Evolutionary conservation across 2,888 invertebrate species (phyloP).

Genomic region (Stenoptilia bipunctidactyla): DNA sequence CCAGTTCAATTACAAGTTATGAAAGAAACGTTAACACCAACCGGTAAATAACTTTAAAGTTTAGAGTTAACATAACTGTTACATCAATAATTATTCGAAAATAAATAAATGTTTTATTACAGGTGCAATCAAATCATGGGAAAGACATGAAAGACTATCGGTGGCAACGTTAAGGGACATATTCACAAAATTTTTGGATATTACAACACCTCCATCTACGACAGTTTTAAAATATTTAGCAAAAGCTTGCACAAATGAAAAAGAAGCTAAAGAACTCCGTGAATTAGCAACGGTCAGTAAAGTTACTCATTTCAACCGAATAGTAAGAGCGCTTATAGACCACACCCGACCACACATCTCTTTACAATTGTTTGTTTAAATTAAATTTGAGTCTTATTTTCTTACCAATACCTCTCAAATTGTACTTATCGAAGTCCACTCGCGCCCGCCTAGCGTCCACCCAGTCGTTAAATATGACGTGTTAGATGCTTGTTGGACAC

Average conservation of each 20-base stretch:
- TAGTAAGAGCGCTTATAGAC: too few relatives aligned
- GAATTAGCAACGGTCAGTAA: slow-evolving; percentile 78
- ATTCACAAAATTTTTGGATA: slow-evolving; percentile 86
- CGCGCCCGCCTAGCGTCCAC: too few relatives aligned
- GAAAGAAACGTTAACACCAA: slow-evolving; percentile 87
- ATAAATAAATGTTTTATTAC: slow-evolving; percentile 3
- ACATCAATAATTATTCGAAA: background rate
- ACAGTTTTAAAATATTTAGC: slow-evolving; percentile 86
- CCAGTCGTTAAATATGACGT: too few relatives aligned
- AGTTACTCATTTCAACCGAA: background rate
- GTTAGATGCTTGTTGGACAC: too few relatives aligned
- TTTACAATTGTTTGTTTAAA: too few relatives aligned
- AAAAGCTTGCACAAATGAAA: slow-evolving; percentile 78
- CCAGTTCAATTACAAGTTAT: slow-evolving; percentile 83
- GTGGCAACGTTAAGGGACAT: slow-evolving; percentile 79
- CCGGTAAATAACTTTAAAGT: slow-evolving; percentile 67
- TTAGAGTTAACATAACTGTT: background rate
- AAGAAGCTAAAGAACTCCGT: slow-evolving; percentile 78
- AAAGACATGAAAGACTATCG: slow-evolving; percentile 85
- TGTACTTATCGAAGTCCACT: too few relatives aligned
- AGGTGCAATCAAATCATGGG: slow-evolving; percentile 90
- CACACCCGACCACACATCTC: too few relatives aligned
- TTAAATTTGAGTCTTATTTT: too few relatives aligned
- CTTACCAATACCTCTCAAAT: too few relatives aligned
- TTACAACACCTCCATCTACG: slow-evolving; percentile 91